A percentile compares a stretch with the other conserved stretches of the same genome.
phyloP scores from a whole-genome alignment of 23 tunicate species.

The Ascidia mentula region DNA sequence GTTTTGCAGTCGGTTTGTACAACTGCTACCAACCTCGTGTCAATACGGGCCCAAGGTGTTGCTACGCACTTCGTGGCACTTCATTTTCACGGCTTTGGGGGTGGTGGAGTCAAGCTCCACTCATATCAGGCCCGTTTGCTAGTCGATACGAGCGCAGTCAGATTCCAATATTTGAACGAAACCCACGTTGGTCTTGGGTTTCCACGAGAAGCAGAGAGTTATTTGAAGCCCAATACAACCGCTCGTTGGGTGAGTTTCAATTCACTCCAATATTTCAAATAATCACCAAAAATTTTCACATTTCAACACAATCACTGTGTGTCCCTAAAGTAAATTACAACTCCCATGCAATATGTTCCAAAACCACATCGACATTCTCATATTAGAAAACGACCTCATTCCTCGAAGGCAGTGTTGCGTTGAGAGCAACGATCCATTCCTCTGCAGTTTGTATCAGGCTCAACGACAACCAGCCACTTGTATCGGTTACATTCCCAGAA shows the following conservation, averaged over 20 bases:
- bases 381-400: slow-evolving; percentile 24
- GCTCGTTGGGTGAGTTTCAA: background rate
- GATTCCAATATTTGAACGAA: background rate
- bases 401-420: slow-evolving; percentile 45
- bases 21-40: background rate
- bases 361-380: too few species aligned
- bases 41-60: slow-evolving; percentile 21
- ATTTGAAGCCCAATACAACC: slow-evolving; percentile 1
- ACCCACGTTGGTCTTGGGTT: background rate
- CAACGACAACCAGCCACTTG: slow-evolving; percentile 30
- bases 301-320: too few species aligned
- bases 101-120: background rate
- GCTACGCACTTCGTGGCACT: background rate
- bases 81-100: background rate
- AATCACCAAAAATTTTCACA: too few species aligned
- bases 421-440: slow-evolving; percentile 2
- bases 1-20: background rate
- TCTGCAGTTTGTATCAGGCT: slow-evolving; percentile 10
- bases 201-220: background rate
- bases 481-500: background rate
- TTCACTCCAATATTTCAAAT: too few species aligned
- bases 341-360: too few species aligned
- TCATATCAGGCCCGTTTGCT: background rate
- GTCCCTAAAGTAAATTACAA: too few species aligned
- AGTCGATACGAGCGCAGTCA: slow-evolving; percentile 3